A percentile compares a stretch with the other conserved stretches of the same genome.
phyloP scores from a whole-genome alignment of 1,140 invertebrate genomes.

The Drosophila lacertosa region DNA sequence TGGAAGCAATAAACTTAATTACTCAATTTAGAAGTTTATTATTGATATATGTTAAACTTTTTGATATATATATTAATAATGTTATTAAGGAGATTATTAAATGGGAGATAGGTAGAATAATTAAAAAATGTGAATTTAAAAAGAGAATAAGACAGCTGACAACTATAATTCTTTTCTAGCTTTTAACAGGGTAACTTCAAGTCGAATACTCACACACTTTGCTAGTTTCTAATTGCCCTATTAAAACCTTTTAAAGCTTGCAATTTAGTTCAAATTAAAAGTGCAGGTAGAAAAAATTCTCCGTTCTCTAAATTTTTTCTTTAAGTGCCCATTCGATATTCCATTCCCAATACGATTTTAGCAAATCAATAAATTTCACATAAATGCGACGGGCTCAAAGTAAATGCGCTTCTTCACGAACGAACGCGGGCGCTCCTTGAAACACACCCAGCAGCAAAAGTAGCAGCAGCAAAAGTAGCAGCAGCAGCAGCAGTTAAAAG shows the following conservation, averaged over 20 bases:
- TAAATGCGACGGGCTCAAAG: constrained; percentile 47
- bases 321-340: constrained; percentile 37
- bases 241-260: constrained; percentile 41
- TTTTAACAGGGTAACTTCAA: constrained; percentile 44
- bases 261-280: constrained; percentile 56
- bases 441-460: constrained; percentile 36
- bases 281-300: constrained; percentile 36
- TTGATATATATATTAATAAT: too few species aligned
- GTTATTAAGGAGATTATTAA: too few species aligned
- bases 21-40: too few species aligned
- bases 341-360: constrained; percentile 64
- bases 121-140: too few species aligned
- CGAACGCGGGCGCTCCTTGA: constrained; percentile 72
- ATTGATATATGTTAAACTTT: too few species aligned
- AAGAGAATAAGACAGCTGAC: too few species aligned
- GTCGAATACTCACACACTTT: neutral
- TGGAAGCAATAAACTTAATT: neutral
- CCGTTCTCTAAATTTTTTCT: neutral
- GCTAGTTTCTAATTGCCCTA: constrained; percentile 1
- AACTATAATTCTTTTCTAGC: neutral
- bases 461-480: constrained; percentile 9
- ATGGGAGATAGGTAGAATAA: too few species aligned
- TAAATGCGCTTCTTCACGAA: constrained; percentile 69
- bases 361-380: constrained; percentile 76
- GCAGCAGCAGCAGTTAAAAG: neutral